Evolutionary conservation across 2,113 vertebrate genomes (phyloP), one percentile per base, ranked within the genome.

Genomic region (Turnix velox): DNA sequence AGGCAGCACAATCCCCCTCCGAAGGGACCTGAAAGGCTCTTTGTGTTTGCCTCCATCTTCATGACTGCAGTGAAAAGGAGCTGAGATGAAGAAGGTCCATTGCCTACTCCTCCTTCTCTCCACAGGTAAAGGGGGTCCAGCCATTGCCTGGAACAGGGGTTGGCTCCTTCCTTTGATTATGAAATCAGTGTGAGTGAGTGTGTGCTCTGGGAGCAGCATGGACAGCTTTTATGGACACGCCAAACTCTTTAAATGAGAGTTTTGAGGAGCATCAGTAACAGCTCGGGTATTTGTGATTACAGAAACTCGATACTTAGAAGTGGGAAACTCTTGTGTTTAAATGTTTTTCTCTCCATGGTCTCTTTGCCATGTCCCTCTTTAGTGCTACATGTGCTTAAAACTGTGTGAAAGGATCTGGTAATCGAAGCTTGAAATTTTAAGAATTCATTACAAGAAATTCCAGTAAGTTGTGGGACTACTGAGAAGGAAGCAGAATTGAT

Each of bases 101-200:
- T 1, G 3, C 0, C 0, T 83, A 12, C 67, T 97, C 62, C 67
- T 98, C 39, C 86, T 98, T 5, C 18, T 95, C 68, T 97, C 80
- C 4, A 14, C 95, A 74, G 97, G 98, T 98, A 96, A 97, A 94
- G 33, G 6, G 46, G 57, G 74, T 65, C 65, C 28, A 65, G 23
- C 19, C 8, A 6, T 42, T 58, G 18, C 71, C 51, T 74, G 37
- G 49, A 39, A 16, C 0, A 5, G 69, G 57, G 37, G 17, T 16
- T 5, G 0, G 66, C 42, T 84, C 28, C 54, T 84, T 62, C 27
- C 59, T 93, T 45, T 74, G 42, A 2, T 3, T 25, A 3, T 1
- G n/a, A 10, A 3, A 7, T 18, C 2, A 3, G 22, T 11, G 8
- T 8, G 7, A 66, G 52, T 0, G 0, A 35, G 22, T 0, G 2